Evolutionary conservation across 2,888 invertebrate genomes (phyloP), one percentile per base, ranked within the genome.

Genomic region (Alsophila aescularia): DNA sequence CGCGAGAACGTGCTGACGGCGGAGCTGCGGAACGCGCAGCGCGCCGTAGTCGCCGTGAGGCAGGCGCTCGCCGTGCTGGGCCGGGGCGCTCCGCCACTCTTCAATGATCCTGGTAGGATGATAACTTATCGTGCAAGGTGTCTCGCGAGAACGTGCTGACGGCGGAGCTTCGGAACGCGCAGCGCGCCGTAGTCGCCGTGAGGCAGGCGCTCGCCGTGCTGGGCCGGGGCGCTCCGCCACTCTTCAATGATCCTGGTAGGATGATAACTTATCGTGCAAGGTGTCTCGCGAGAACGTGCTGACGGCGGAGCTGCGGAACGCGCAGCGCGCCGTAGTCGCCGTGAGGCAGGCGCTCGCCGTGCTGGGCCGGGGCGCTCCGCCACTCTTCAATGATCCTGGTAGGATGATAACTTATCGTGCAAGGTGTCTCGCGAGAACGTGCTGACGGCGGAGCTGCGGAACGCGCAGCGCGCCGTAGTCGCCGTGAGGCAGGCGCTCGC

Each of bases 151-250:
- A n/a, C n/a, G n/a, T n/a, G n/a, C n/a, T n/a, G n/a, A n/a, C n/a
- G n/a, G n/a, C n/a, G n/a, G n/a, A n/a, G n/a, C n/a, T n/a, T n/a
- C n/a, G n/a, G n/a, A n/a, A n/a, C n/a, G n/a, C n/a, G n/a, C 95
- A 95, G 69, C 93, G 94, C 41, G 94, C 96, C 0, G 92, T 95
- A 8, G 92, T 93, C 14, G 94, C 93, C 0, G 92, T 96, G 62
- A 93, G 95, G 50, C 95, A 95, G 27, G 95, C 95, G 73, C 91
- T 97, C 69, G 96, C 95, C 52, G 94, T 95, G 10, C 93, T 97
- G 14, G 72, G 88, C 0, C 69, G 88, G 0, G 87, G 89, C 10
- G 90, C 92, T 60, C 90, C 90, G 50, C 84, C 85, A 44, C 77
- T 90, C 0, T 92, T 18, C 18, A 18, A 18, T 5, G 18, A 18